Base-by-base conservation (phyloP, 1,140 invertebrate species). In the Spodoptera frugiperda region DNA sequence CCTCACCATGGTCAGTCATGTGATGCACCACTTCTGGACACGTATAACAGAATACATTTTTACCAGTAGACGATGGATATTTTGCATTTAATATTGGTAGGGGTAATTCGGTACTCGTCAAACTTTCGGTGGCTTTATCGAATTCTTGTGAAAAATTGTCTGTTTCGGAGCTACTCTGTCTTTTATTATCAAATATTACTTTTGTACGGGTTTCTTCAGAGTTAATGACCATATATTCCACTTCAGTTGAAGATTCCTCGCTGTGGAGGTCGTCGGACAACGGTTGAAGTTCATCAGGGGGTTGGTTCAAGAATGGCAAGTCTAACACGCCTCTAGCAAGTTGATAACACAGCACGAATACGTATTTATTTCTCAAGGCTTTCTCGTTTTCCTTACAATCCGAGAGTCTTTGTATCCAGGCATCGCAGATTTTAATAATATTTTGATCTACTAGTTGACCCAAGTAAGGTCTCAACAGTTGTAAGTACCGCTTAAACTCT, bases 401-500 rank as follows among this genome's bases (percentile, higher is more conserved):
- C n/a, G 85, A 89, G 8, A 93, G 83, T 72, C 84, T 87, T 70
- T 88, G 80, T 8, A 92, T 88, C 92, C 91, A 93, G 19, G 86
- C 81, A 49, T 89, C 89, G 74, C 91, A 92, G 5, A 89, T 79
- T 51, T 86, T 78, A 19, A 91, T 87, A 10, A 86, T 78, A 17
- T 91, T 76, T 59, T 84, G 61, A 73, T 91, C 86, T 3, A 81
- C 61, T 11, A 92, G 67, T 63, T 89, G 84, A 21, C 71, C 80
- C 49, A 93, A 79, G 76, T 92, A 91, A 1, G 90, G 88, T 75
- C 81, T 77, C 55, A 92, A 78, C 21, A 92, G 89, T 86, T 92
- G 82, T 44, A 92, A 84, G 74, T 91, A 91, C 15, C 85, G 80
- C 80, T 89, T 89, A 74, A 86, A 93, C 79, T 92, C 91, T n/a